Conservation (phyloP, 2,888 invertebrate genomes). For the Parapristionchus giblindavisi region DNA sequence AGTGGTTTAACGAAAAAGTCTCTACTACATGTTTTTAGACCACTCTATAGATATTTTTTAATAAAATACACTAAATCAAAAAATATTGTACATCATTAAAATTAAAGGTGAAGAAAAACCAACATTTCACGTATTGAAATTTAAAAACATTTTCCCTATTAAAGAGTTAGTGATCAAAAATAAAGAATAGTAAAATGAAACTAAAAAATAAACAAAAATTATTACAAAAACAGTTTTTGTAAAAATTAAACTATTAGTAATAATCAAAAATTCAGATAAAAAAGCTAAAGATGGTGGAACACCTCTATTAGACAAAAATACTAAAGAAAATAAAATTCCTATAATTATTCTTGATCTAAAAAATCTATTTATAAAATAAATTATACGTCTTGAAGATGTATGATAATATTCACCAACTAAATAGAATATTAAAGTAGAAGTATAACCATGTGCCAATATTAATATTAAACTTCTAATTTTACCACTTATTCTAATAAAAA, state of each 20-base stretch:
- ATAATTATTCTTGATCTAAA: conserved; percentile 54
- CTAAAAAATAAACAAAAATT: conserved; percentile 67
- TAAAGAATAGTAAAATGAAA: conserved; percentile 68
- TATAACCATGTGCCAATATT: conserved; percentile 55
- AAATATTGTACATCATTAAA: conserved; percentile 59
- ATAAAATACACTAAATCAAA: conserved; percentile 52
- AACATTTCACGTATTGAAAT: conserved; percentile 50
- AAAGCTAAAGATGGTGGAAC: conserved; percentile 52
- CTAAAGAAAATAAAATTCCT: conserved; percentile 50
- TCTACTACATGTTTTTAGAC: too few species aligned
- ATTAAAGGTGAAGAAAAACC: conserved; percentile 48
- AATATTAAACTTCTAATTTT: conserved; percentile 51
- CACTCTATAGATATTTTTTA: too few species aligned
- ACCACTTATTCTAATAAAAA: conserved; percentile 49
- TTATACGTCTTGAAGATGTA: conserved; percentile 49
- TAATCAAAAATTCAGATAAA: conserved; percentile 68
- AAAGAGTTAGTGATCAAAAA: conserved; percentile 65
- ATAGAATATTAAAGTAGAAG: conserved; percentile 56
- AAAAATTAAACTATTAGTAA: conserved; percentile 67
- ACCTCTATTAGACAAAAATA: conserved; percentile 54
- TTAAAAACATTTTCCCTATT: conserved; percentile 50
- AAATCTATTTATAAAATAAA: conserved; percentile 57
- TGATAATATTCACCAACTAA: conserved; percentile 56
- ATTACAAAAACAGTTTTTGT: conserved; percentile 66
- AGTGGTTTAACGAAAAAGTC: too few species aligned